Evolutionary conservation across 64 coral and sea anemone genomes (phyloP).

Genomic region (Acropora tenuis): DNA sequence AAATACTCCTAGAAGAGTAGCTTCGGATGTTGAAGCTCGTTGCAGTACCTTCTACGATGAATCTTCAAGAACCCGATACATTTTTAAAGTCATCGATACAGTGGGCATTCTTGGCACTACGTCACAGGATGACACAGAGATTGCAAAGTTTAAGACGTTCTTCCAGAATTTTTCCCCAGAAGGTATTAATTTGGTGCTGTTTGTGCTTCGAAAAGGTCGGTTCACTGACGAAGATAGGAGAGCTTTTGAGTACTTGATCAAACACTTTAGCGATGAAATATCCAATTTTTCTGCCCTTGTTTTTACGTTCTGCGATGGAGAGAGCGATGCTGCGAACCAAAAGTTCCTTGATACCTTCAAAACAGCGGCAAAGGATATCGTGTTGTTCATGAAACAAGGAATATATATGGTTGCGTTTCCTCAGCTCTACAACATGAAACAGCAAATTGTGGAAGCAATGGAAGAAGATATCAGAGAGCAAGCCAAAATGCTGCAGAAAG

Average conservation of each 20-base stretch:
- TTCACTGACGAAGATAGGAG: conserved; percentile 16
- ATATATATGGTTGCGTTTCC: conserved; percentile 27
- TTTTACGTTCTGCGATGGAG: background rate
- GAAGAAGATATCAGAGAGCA: background rate
- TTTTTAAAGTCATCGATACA: conserved; percentile 28
- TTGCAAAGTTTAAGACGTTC: background rate
- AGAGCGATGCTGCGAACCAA: background rate
- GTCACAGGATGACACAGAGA: too few relatives aligned
- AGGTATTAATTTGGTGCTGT: conserved; percentile 32
- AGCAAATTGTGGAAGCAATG: background rate
- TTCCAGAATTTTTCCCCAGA: background rate
- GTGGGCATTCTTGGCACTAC: too few relatives aligned
- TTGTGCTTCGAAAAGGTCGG: conserved; percentile 1
- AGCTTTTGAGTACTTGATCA: conserved; percentile 4
- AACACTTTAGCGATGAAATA: too few relatives aligned
- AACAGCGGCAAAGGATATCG: background rate
- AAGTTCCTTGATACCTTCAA: conserved; percentile 1
- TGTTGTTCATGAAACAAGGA: conserved; percentile 31
- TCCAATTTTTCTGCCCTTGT: background rate
- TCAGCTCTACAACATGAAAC: background rate
- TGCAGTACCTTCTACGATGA: background rate
- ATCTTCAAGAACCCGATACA: background rate
- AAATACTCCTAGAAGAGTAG: conserved; percentile 18
- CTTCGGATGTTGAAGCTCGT: background rate
- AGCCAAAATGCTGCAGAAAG: background rate